These are phyloP conservation scores for Campylomormyrus tamandua DNA, from an alignment of 2,113 vertebrate species.

Conservation along the genomic window DNA sequence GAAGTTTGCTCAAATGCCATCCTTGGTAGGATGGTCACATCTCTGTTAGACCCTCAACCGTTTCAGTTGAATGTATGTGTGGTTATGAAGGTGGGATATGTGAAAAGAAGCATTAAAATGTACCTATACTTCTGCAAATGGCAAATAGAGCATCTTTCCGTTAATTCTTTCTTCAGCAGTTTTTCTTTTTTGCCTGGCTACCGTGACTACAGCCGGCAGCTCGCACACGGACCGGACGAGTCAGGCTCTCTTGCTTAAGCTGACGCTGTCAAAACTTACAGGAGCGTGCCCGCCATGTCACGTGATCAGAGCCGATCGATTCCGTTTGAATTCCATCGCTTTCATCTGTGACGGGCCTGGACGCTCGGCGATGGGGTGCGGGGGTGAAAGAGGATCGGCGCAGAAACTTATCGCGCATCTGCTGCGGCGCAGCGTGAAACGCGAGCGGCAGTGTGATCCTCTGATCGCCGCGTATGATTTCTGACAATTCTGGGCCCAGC, in stretches of 20 bases:
- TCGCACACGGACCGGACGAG: not conserved
- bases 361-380: not conserved
- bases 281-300: not conserved
- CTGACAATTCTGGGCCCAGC: conserved; percentile 3
- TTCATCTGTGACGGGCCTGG: not conserved
- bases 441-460: not conserved
- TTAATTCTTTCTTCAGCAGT: not conserved
- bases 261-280: not conserved
- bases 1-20: not conserved
- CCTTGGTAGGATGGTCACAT: not conserved
- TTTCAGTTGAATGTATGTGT: not conserved
- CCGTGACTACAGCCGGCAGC: not conserved
- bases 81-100: not conserved
- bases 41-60: not conserved
- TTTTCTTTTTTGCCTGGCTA: not conserved
- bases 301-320: not conserved
- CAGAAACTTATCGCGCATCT: not conserved
- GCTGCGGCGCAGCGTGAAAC: not conserved
- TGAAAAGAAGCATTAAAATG: not conserved
- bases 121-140: not conserved
- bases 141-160: not conserved
- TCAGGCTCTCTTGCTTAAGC: not conserved
- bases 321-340: not conserved
- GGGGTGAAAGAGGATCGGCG: not conserved
- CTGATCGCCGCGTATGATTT: not conserved